A percentile compares a stretch with the other conserved stretches of the same genome.
Evolutionary conservation across 2,888 invertebrate species (phyloP).

Genomic region (Tetranychus piercei): DNA sequence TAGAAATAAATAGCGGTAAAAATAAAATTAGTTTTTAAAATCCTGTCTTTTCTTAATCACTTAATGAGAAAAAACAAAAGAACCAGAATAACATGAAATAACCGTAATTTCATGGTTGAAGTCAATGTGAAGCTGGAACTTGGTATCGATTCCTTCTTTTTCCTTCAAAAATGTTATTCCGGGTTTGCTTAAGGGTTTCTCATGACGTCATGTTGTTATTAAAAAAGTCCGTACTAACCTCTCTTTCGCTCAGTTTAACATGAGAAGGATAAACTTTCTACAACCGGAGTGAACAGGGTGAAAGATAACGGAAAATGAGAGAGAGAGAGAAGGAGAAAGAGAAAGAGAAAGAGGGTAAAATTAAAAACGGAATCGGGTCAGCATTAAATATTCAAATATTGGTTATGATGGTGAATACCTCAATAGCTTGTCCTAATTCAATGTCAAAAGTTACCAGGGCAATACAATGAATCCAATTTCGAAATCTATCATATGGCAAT

Average conservation of each 20-base stretch:
- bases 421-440: conserved; percentile 94
- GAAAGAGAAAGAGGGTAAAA: neutral
- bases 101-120: neutral
- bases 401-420: conserved; percentile 34
- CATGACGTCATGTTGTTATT: neutral
- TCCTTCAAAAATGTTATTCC: neutral
- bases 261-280: conserved; percentile 34
- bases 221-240: conserved; percentile 38
- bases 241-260: conserved; percentile 35
- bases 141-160: neutral
- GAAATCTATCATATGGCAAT: conserved; percentile 33
- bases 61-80: neutral
- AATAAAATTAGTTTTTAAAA: conserved; percentile 37
- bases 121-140: neutral
- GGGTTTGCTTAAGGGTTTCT: neutral
- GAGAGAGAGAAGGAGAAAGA: neutral
- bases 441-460: conserved; percentile 97
- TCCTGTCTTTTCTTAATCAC: too few relatives aligned
- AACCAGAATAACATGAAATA: neutral
- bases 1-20: conserved; percentile 31
- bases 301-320: neutral
- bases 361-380: neutral
- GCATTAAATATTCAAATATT: neutral
- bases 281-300: conserved; percentile 4
- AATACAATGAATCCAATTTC: conserved; percentile 90